Conservation (phyloP, 2,797 vertebrate species). For the Denticeps clupeoides region DNA sequence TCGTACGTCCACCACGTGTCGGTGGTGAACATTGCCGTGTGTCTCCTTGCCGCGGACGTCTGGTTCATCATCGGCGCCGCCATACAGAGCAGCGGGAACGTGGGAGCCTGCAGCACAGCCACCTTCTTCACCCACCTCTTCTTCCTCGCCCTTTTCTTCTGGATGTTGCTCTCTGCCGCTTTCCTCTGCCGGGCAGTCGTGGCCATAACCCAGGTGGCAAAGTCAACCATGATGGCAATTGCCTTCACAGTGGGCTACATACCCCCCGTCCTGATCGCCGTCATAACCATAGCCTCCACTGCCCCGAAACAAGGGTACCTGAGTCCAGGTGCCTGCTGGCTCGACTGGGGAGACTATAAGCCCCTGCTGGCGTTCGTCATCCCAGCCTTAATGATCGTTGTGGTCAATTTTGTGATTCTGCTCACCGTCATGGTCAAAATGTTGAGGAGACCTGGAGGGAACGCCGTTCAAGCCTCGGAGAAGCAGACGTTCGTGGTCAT, state of each 20-base stretch:
- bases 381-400: constrained; percentile 72
- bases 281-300: constrained; percentile 71
- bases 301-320: constrained; percentile 56
- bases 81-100: no score
- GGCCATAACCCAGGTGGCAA: constrained; percentile 68
- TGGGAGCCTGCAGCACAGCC: constrained; percentile 52
- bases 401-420: constrained; percentile 66
- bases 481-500: constrained; percentile 61
- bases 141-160: constrained; percentile 85
- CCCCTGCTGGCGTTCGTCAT: constrained; percentile 77
- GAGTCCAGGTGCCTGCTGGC: constrained; percentile 59
- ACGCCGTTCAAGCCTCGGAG: constrained; percentile 51
- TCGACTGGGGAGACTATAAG: constrained; percentile 65
- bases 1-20: constrained; percentile 79
- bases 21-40: constrained; percentile 74
- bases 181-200: constrained; percentile 73
- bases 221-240: constrained; percentile 56
- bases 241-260: constrained; percentile 74
- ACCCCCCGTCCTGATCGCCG: constrained; percentile 67
- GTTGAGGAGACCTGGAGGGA: constrained; percentile 53
- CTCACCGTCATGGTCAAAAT: constrained; percentile 73
- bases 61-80: constrained; percentile 72
- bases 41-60: constrained; percentile 71
- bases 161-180: constrained; percentile 81
- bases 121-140: constrained; percentile 87